Percentiles rank a stretch among this genome's conserved stretches.
Evolutionary conservation across 2,888 invertebrate species (phyloP).

Genomic region (Hydropsyche betteni): DNA sequence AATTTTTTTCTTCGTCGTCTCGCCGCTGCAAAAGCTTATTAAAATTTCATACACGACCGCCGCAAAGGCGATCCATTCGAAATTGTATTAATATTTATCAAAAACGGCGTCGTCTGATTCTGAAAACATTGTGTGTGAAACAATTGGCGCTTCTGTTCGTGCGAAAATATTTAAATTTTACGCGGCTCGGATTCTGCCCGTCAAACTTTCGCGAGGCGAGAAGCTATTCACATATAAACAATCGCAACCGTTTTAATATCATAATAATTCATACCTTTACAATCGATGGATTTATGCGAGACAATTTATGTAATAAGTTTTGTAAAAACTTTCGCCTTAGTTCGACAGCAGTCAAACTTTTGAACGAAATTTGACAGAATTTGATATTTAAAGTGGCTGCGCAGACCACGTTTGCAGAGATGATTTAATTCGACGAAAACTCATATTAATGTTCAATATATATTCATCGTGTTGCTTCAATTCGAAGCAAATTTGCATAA

Average conservation of each 20-base stretch:
- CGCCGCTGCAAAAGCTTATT: too few species aligned
- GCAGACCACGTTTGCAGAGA: too few species aligned
- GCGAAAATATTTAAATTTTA: background rate
- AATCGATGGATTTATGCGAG: slow-evolving; percentile 3
- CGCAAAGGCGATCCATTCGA: too few species aligned
- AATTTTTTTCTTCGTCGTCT: too few species aligned
- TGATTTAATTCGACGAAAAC: slow-evolving; percentile 8
- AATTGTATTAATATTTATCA: too few species aligned
- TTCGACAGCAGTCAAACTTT: slow-evolving; percentile 15
- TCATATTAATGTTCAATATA: background rate
- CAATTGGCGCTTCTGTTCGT: too few species aligned
- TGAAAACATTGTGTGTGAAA: too few species aligned
- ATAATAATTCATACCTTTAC: slow-evolving; percentile 7
- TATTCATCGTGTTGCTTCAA: background rate
- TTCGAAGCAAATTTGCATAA: too few species aligned
- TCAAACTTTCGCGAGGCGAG: background rate
- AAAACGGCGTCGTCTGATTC: too few species aligned
- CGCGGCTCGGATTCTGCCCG: background rate
- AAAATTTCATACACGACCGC: too few species aligned
- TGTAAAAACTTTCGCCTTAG: slow-evolving; percentile 13
- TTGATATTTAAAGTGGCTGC: slow-evolving; percentile 1
- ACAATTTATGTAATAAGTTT: slow-evolving; percentile 23
- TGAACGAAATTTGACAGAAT: background rate
- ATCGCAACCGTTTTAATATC: background rate
- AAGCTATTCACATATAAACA: slow-evolving; percentile 1